Percentiles rank a stretch among this genome's conserved stretches.
Evolutionary conservation across 1,140 invertebrate genomes (phyloP).

Genomic region (Rhizoglyphus robini): DNA sequence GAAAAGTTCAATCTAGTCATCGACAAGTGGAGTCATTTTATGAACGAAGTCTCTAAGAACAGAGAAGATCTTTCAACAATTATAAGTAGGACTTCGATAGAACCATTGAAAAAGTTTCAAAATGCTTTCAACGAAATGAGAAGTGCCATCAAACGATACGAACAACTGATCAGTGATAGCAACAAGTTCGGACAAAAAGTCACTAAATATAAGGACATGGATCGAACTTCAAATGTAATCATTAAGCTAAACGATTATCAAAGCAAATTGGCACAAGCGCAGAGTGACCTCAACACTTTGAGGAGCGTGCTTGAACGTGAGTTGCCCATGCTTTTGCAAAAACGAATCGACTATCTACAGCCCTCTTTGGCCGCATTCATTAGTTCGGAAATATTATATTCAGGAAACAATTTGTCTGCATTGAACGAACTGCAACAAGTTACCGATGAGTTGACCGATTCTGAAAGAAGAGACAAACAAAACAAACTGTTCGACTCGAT

Average conservation of each 20-base stretch:
- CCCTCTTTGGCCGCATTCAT: conserved; percentile 21
- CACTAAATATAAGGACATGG: not conserved
- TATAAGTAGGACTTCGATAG: conserved; percentile 5
- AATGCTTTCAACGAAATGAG: conserved; percentile 11
- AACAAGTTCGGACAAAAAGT: conserved; percentile 13
- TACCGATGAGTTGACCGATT: not conserved
- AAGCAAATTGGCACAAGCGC: not conserved
- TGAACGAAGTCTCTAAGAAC: not conserved
- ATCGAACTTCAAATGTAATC: conserved; percentile 18
- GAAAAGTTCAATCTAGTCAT: conserved; percentile 5
- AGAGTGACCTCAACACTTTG: conserved; percentile 9
- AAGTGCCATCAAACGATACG: conserved; percentile 18
- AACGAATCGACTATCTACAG: conserved; percentile 20
- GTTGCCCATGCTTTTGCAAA: conserved; percentile 15
- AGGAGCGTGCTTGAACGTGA: not conserved
- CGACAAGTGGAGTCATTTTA: conserved; percentile 21
- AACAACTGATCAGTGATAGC: conserved; percentile 4
- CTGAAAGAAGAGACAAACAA: not conserved
- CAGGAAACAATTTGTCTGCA: not conserved
- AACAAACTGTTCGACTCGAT: not conserved
- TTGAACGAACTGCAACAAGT: not conserved
- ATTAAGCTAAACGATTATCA: conserved; percentile 12
- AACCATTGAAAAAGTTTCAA: conserved; percentile 20
- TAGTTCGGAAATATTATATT: conserved; percentile 1
- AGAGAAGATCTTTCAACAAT: conserved; percentile 9